These are phyloP conservation scores for Chloroclystis v-ata DNA, from an alignment of 2,888 invertebrate species.

Conservation along the genomic window DNA sequence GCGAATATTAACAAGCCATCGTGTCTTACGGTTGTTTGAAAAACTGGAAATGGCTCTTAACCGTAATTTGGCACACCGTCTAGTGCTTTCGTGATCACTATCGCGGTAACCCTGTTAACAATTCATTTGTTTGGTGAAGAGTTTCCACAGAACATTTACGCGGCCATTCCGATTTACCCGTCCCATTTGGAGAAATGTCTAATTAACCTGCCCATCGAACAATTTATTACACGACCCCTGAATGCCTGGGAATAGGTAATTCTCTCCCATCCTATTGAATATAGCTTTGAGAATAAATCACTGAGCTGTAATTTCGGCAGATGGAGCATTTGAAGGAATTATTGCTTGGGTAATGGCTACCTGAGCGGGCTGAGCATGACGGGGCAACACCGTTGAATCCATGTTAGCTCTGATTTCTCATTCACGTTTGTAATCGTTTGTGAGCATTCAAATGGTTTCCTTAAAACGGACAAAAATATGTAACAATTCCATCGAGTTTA, in stretches of 20 bases:
- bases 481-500: constrained; percentile 5
- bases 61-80: constrained; percentile 27
- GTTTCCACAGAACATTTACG: constrained; percentile 45
- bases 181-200: constrained; percentile 62
- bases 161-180: constrained; percentile 54
- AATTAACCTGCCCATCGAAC: constrained; percentile 70
- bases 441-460: constrained; percentile 1
- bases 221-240: constrained; percentile 61
- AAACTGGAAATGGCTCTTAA: constrained; percentile 23
- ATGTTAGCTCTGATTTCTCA: constrained; percentile 2
- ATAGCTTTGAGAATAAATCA: constrained; percentile 53
- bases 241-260: constrained; percentile 50
- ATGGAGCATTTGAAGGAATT: constrained; percentile 34
- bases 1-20: constrained; percentile 21
- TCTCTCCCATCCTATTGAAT: constrained; percentile 57
- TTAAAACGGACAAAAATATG: neutral
- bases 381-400: constrained; percentile 5
- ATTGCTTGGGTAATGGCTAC: constrained; percentile 26
- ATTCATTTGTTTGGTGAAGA: constrained; percentile 52
- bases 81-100: constrained; percentile 33
- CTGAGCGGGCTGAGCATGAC: constrained; percentile 15
- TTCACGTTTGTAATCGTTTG: neutral
- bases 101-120: constrained; percentile 40
- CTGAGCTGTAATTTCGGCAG: constrained; percentile 39
- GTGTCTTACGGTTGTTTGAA: constrained; percentile 12